Conservation (phyloP, 1,140 invertebrate genomes). For the Pantala flavescens region DNA sequence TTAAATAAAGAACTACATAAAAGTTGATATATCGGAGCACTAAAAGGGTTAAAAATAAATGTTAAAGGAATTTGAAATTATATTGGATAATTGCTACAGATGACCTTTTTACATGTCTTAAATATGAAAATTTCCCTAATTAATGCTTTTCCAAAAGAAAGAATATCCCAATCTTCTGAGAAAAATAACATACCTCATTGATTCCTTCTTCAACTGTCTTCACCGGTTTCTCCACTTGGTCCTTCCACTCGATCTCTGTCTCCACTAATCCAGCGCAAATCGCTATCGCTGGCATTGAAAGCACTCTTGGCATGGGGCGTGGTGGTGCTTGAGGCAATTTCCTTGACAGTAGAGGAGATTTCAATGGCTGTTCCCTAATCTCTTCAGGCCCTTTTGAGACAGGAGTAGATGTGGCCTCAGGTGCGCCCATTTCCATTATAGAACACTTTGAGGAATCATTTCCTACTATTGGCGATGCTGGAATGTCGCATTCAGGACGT, state of each 20-base stretch:
- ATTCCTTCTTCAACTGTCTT: constrained; percentile 10
- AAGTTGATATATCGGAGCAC: too few relatives aligned
- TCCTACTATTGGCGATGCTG: not conserved
- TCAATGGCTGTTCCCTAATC: not conserved
- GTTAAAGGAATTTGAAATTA: too few relatives aligned
- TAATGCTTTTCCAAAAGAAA: too few relatives aligned
- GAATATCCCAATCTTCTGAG: too few relatives aligned
- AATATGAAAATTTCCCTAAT: too few relatives aligned
- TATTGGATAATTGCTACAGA: too few relatives aligned
- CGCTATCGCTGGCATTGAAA: not conserved
- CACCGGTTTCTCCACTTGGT: not conserved
- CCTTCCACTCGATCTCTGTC: constrained; percentile 14
- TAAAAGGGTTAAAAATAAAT: too few relatives aligned
- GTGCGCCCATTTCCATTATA: not conserved
- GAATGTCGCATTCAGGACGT: not conserved
- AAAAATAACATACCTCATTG: too few relatives aligned
- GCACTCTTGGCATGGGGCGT: not conserved
- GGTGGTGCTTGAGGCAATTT: not conserved
- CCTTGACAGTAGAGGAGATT: not conserved
- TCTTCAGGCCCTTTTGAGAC: not conserved
- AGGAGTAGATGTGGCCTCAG: not conserved
- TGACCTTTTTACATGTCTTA: too few relatives aligned
- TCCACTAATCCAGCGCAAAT: not conserved
- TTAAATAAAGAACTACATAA: too few relatives aligned
- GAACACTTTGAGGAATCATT: not conserved